These are phyloP conservation scores for Canis aureus DNA, from an alignment of 2,113 vertebrate species.

Conservation along the genomic window DNA sequence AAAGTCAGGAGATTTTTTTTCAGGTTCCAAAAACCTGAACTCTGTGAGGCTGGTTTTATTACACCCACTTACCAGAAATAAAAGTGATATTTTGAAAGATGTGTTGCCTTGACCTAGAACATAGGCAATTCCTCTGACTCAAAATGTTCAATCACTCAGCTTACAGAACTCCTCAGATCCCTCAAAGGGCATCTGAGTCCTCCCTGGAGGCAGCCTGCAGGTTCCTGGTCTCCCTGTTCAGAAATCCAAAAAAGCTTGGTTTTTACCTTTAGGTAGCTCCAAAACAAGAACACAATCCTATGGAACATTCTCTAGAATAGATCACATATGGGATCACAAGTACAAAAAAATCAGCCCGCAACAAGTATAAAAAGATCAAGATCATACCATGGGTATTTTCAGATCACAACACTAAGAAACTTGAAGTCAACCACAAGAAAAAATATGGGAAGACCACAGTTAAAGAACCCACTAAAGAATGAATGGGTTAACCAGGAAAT, in stretches of 20 bases:
- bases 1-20: background rate
- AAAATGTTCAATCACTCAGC: background rate
- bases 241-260: background rate
- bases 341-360: background rate
- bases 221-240: background rate
- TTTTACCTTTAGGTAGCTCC: background rate
- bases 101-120: background rate
- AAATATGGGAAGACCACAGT: background rate
- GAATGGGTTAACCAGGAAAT: background rate
- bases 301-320: background rate
- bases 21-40: background rate
- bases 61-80: background rate
- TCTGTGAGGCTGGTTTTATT: background rate
- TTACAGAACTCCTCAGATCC: background rate
- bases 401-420: background rate
- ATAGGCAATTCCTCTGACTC: background rate
- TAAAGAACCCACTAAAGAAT: background rate
- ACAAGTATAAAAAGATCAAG: background rate
- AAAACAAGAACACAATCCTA: background rate
- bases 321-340: background rate
- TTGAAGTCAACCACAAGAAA: background rate
- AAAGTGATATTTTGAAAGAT: background rate
- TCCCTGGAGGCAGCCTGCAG: background rate
- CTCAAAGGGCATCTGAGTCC: background rate
- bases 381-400: background rate